phyloP scores from a whole-genome alignment of 2,888 invertebrate species.

The Eupithecia insigniata region DNA sequence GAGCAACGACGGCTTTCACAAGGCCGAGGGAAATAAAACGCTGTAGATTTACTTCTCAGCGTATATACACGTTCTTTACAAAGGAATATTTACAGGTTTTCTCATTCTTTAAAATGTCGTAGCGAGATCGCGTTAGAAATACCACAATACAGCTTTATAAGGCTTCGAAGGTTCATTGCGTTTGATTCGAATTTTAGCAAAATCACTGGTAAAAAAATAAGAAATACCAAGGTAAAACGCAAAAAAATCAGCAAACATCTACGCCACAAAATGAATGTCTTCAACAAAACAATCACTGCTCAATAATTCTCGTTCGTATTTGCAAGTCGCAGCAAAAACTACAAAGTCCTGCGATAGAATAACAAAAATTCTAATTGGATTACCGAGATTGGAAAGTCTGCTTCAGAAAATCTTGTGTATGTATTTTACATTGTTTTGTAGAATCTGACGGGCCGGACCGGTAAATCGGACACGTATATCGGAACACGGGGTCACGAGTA shows the following conservation, averaged over 20 bases:
- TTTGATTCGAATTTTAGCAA: constrained; percentile 13
- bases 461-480: constrained; percentile 73
- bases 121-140: constrained; percentile 16
- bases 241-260: too few relatives aligned
- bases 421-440: constrained; percentile 40
- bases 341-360: neutral
- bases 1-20: constrained; percentile 68
- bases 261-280: neutral
- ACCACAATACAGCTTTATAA: constrained; percentile 20
- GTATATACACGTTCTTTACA: constrained; percentile 55
- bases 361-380: constrained; percentile 27
- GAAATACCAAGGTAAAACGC: neutral
- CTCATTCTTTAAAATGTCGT: constrained; percentile 38
- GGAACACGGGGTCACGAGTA: constrained; percentile 66
- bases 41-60: constrained; percentile 68
- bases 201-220: neutral
- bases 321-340: neutral
- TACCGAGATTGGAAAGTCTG: constrained; percentile 32
- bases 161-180: constrained; percentile 29
- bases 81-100: constrained; percentile 53
- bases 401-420: constrained; percentile 28
- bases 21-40: constrained; percentile 69
- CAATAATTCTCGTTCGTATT: neutral
- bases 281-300: neutral
- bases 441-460: constrained; percentile 32